A percentile compares a stretch with the other conserved stretches of the same genome.
Conservation (phyloP, 2,797 vertebrate genomes). For the Rhyacichthys aspro region DNA sequence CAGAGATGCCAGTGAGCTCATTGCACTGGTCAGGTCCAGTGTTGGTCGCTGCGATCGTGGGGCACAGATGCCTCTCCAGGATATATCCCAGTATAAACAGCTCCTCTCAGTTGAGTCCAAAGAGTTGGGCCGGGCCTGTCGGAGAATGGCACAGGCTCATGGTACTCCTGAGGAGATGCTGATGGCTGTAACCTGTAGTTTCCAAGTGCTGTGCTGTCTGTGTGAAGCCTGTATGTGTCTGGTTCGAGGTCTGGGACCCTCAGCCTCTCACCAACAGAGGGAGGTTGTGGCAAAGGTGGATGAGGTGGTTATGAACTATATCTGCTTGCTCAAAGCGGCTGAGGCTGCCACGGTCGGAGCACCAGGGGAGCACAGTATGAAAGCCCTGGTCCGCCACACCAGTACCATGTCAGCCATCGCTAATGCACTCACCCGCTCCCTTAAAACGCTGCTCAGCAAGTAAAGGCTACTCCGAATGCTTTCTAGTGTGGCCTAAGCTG, state of each 20-base stretch:
- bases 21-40: constrained; percentile 91
- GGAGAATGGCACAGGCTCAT: constrained; percentile 92
- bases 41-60: constrained; percentile 85
- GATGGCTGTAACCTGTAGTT: constrained; percentile 93
- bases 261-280: constrained; percentile 86
- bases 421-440: constrained; percentile 97
- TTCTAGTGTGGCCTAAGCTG: constrained; percentile 66
- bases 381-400: constrained; percentile 93
- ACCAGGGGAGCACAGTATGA: constrained; percentile 88
- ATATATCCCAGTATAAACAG: constrained; percentile 93
- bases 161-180: constrained; percentile 95
- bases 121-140: constrained; percentile 94
- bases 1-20: constrained; percentile 92
- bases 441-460: constrained; percentile 98
- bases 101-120: constrained; percentile 93
- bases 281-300: constrained; percentile 95
- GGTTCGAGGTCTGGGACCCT: constrained; percentile 87
- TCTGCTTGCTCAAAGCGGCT: constrained; percentile 94
- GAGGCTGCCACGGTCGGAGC: constrained; percentile 88
- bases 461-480: constrained; percentile 75
- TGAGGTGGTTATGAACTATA: constrained; percentile 97
- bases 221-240: constrained; percentile 97
- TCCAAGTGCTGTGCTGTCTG: constrained; percentile 97
- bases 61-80: constrained; percentile 80
- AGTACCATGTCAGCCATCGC: constrained; percentile 96